A percentile compares a stretch with the other conserved stretches of the same genome.
Evolutionary conservation across 1,140 invertebrate species (phyloP).

Genomic region (Leptinotarsa texana): DNA sequence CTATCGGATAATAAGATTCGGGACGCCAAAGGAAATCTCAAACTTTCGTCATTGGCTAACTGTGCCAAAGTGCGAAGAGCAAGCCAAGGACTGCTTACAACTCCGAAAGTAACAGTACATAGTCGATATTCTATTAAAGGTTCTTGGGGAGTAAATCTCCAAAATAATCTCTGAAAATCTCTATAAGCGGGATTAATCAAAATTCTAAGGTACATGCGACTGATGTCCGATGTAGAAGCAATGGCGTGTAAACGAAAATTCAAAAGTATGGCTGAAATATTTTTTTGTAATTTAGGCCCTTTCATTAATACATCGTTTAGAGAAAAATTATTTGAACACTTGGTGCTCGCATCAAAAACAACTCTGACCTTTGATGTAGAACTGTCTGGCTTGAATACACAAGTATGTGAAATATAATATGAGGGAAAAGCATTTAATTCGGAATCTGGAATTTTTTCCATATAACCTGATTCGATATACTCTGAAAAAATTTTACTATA

Average conservation of each 20-base stretch:
- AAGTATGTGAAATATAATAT: slow-evolving; percentile 56
- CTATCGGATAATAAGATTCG: slow-evolving; percentile 28
- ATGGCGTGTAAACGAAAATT: slow-evolving; percentile 47
- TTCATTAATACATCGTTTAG: slow-evolving; percentile 44
- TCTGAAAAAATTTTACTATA: slow-evolving; percentile 37
- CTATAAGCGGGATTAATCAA: slow-evolving; percentile 33
- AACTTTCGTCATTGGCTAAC: slow-evolving; percentile 48
- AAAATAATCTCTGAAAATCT: slow-evolving; percentile 49
- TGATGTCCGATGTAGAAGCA: slow-evolving; percentile 53
- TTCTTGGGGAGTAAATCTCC: slow-evolving; percentile 38
- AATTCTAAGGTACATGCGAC: slow-evolving; percentile 55
- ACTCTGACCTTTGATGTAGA: slow-evolving; percentile 48
- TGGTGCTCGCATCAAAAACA: slow-evolving; percentile 51
- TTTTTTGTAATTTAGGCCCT: slow-evolving; percentile 48
- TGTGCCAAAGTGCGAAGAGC: slow-evolving; percentile 50
- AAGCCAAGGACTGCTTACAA: slow-evolving; percentile 28
- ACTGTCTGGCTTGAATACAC: slow-evolving; percentile 48
- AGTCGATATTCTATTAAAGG: slow-evolving; percentile 45
- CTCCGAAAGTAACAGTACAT: slow-evolving; percentile 47
- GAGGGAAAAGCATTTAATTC: neutral
- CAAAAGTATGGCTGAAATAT: slow-evolving; percentile 47
- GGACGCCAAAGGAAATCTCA: slow-evolving; percentile 32
- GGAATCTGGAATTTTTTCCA: slow-evolving; percentile 30
- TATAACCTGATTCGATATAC: slow-evolving; percentile 44
- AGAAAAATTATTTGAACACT: slow-evolving; percentile 34